These are phyloP conservation scores for Diplolepis rosae DNA, from an alignment of 2,888 invertebrate genomes.

Conservation along the genomic window DNA sequence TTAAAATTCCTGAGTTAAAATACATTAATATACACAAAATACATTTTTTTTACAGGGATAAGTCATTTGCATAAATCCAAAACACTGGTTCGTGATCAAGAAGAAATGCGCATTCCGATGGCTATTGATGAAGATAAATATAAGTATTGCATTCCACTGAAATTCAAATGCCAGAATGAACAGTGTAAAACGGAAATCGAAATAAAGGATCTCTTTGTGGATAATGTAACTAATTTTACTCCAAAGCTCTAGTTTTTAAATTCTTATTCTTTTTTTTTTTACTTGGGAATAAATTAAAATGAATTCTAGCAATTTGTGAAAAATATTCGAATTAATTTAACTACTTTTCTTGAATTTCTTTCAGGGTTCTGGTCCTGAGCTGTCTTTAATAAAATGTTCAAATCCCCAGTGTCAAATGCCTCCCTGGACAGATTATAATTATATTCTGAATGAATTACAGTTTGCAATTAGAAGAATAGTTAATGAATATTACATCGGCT, in stretches of 20 bases:
- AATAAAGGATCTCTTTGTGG: slow-evolving; percentile 71
- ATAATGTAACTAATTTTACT: slow-evolving; percentile 65
- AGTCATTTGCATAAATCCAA: slow-evolving; percentile 63
- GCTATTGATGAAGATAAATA: slow-evolving; percentile 75
- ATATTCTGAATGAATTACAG: slow-evolving; percentile 84
- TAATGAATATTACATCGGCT: slow-evolving; percentile 84
- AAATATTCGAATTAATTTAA: not conserved
- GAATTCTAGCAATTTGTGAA: too few species aligned
- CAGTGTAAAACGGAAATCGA: slow-evolving; percentile 74
- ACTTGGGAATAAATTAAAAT: too few species aligned
- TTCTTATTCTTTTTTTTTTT: not conserved
- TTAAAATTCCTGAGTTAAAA: slow-evolving; percentile 16
- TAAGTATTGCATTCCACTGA: slow-evolving; percentile 79
- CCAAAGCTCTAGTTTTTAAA: not conserved
- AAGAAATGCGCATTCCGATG: slow-evolving; percentile 59
- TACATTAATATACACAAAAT: too few species aligned
- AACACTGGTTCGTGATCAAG: slow-evolving; percentile 55
- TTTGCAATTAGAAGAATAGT: slow-evolving; percentile 81
- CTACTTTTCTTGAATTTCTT: slow-evolving; percentile 64
- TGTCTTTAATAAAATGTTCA: slow-evolving; percentile 82
- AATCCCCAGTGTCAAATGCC: slow-evolving; percentile 81
- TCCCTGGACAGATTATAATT: slow-evolving; percentile 81
- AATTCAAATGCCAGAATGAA: slow-evolving; percentile 76
- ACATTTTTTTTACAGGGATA: slow-evolving; percentile 55
- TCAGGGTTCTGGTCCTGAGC: slow-evolving; percentile 65